These are phyloP conservation scores for Adelosebastes latens DNA, from an alignment of 2,797 vertebrate species.

Conservation along the genomic window DNA sequence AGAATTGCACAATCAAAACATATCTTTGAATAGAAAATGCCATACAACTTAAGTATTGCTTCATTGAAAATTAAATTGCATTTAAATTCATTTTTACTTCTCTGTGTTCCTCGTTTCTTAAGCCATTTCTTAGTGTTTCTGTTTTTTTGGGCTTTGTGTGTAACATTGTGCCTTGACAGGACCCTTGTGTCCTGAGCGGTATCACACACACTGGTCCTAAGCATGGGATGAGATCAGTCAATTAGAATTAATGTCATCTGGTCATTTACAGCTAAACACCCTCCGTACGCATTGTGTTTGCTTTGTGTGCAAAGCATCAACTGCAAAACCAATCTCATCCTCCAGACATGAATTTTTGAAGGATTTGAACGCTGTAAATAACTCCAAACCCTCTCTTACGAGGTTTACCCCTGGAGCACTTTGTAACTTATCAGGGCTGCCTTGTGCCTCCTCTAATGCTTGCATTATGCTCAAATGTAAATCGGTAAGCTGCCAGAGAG, in stretches of 20 bases:
- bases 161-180: conserved; percentile 70
- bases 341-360: conserved; percentile 85
- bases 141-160: conserved; percentile 65
- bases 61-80: conserved; percentile 88
- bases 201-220: conserved; percentile 70
- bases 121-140: conserved; percentile 62
- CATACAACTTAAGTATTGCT: conserved; percentile 82
- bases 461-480: conserved; percentile 89
- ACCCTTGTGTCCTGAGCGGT: conserved; percentile 73
- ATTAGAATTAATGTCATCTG: conserved; percentile 84
- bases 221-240: conserved; percentile 80
- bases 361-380: conserved; percentile 89
- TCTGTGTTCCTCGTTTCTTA: conserved; percentile 63
- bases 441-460: conserved; percentile 87
- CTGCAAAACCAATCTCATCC: conserved; percentile 85
- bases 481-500: conserved; percentile 86
- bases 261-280: conserved; percentile 81
- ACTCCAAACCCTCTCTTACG: conserved; percentile 88
- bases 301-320: conserved; percentile 83
- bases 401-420: conserved; percentile 87
- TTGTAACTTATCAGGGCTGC: conserved; percentile 89
- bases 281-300: conserved; percentile 79
- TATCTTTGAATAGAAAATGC: conserved; percentile 81
- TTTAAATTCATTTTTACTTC: conserved; percentile 80
- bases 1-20: conserved; percentile 83